A percentile compares a stretch with the other conserved stretches of the same genome.
These are phyloP conservation scores for Strigamia transsilvanica DNA, from an alignment of 2,888 invertebrate species.

Conservation along the genomic window DNA sequence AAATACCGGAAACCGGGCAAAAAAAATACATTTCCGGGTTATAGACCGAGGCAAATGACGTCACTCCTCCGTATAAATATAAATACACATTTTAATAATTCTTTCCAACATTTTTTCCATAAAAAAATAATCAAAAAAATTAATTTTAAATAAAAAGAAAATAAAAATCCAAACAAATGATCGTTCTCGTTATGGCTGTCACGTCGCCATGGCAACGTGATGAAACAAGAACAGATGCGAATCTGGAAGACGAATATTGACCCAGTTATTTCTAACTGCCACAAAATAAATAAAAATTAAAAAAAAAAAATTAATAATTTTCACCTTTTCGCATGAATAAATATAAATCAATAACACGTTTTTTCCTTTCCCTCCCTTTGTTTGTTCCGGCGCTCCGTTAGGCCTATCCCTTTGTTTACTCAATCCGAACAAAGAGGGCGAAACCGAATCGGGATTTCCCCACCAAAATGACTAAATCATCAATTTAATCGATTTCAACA, in stretches of 20 bases:
- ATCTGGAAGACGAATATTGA: background rate
- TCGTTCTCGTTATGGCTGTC: background rate
- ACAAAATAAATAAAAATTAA: background rate
- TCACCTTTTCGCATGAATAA: too few relatives aligned
- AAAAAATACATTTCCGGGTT: constrained; percentile 13
- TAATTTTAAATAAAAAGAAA: too few relatives aligned
- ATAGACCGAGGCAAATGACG: background rate
- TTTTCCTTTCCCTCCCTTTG: background rate
- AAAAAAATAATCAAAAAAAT: too few relatives aligned
- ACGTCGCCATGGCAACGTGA: background rate
- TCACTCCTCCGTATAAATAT: background rate
- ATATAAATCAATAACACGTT: background rate
- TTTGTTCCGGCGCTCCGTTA: background rate
- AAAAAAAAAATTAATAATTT: background rate
- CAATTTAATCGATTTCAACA: too few relatives aligned
- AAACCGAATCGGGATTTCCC: too few relatives aligned
- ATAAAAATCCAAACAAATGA: background rate
- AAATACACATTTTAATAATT: background rate
- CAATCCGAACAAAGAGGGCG: background rate
- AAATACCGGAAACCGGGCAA: constrained; percentile 1
- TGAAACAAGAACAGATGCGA: constrained; percentile 6
- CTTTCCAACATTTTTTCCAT: background rate
- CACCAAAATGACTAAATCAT: too few relatives aligned
- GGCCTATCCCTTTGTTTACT: background rate
- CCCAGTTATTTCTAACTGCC: background rate